Conservation (phyloP, 1,140 invertebrate species). For the Aphelenchoides avenae region DNA sequence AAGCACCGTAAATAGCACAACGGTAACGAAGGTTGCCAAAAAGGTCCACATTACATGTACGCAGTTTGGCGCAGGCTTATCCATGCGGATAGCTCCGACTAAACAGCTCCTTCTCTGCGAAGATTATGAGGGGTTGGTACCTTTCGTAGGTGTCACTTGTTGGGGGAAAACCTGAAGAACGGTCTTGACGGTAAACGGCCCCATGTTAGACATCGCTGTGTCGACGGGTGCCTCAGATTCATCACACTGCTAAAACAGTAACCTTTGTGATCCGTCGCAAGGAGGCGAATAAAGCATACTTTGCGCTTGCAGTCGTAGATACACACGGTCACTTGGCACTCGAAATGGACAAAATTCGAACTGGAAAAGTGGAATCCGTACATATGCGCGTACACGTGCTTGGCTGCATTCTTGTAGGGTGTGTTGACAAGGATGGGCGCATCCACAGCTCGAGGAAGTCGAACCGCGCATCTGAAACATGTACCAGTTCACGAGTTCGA, state of each 20-base stretch:
- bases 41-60: too few species aligned
- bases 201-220: background rate
- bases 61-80: too few species aligned
- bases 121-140: background rate
- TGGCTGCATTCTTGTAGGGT: slow-evolving; percentile 21
- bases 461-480: slow-evolving; percentile 23
- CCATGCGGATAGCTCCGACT: too few species aligned
- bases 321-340: slow-evolving; percentile 32
- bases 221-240: background rate
- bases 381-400: slow-evolving; percentile 33
- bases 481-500: too few species aligned
- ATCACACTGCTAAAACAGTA: slow-evolving; percentile 2
- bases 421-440: slow-evolving; percentile 21
- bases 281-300: background rate
- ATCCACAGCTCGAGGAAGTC: slow-evolving; percentile 23
- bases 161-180: slow-evolving; percentile 1
- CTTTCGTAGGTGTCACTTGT: background rate
- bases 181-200: background rate
- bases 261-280: too few species aligned
- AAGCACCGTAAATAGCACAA: too few species aligned
- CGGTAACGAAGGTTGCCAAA: too few species aligned
- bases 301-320: slow-evolving; percentile 15
- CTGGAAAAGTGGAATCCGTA: slow-evolving; percentile 32
- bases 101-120: too few species aligned
- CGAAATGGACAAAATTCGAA: slow-evolving; percentile 30